These are phyloP conservation scores for Mus spretus DNA, from an alignment of 2,797 vertebrate genomes.

Conservation along the genomic window DNA sequence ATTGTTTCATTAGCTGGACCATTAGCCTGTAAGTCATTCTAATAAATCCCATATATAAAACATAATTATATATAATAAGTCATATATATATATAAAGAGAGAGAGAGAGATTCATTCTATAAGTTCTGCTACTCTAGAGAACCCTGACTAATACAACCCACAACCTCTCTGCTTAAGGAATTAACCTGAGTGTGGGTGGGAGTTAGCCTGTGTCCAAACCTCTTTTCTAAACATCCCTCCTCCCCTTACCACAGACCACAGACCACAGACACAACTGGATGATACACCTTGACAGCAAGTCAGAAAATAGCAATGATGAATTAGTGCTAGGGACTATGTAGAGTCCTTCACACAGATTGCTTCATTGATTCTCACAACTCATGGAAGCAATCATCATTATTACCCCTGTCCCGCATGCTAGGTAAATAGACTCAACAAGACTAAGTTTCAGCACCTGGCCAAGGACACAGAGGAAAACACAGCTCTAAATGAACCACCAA, in stretches of 20 bases:
- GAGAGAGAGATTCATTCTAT: neutral
- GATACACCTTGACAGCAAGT: neutral
- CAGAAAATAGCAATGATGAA: neutral
- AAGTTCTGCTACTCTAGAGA: neutral
- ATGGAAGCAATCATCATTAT: neutral
- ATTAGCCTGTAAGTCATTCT: neutral
- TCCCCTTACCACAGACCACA: neutral
- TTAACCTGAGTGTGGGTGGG: neutral
- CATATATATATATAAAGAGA: neutral
- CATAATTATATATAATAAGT: neutral
- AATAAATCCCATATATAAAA: neutral
- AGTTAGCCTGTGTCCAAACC: neutral
- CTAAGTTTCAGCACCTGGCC: neutral
- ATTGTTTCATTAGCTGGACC: neutral
- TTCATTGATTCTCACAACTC: slow-evolving; percentile 20
- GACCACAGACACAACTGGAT: neutral
- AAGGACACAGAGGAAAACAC: slow-evolving; percentile 23
- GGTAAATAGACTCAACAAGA: slow-evolving; percentile 26
- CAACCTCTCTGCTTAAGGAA: neutral
- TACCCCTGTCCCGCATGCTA: neutral
- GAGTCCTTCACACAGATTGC: neutral
- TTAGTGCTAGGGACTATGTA: neutral
- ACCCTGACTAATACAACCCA: neutral
- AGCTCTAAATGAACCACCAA: neutral
- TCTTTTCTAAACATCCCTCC: neutral